Evolutionary conservation across 2,888 invertebrate species (phyloP), one percentile per base, ranked within the genome.

Genomic region (Taenaris catops): DNA sequence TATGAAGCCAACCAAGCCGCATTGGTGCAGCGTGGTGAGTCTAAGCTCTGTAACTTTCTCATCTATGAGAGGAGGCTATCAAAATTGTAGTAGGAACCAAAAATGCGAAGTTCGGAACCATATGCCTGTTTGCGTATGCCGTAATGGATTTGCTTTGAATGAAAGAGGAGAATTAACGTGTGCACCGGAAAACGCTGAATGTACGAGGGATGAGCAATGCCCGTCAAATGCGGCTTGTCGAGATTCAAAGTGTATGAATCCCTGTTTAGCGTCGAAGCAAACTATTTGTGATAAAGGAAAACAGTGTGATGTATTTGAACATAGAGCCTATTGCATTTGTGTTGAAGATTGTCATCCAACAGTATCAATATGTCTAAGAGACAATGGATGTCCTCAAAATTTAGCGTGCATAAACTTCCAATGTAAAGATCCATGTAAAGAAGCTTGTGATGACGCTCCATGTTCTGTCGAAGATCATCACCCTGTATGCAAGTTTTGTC

Each of bases 401-500:
- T 89, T 94, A 79, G 94, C 96, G 52, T 96, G 96, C 84, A 91
- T 92, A 73, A 94, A 94, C 75, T 96, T 94, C 80, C 92, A 94
- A 87, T 96, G 96, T 79, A 91, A 95, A 87, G 94, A 96, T 87
- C 96, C 96, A 53, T 96, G 96, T 87, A 90, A 90, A 73, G 92
- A 92, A 68, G 93, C 93, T 66, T 93, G 93, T 79, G 96, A 96
- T 86, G 93, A 94, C 62, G 93, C 95, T 55, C 96, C 96, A 63
- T 97, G 97, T 89, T 93, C 93, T 87, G 96, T 96, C 63, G 95
- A 96, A 91, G 95, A 96, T 84, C 97, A 97, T 89, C 95, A 94
- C 88, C 94, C 96, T 59, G 93, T 94, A 83, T 97, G 97, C 94
- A 95, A 96, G 92, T 96, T 95, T 91, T 97, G 97, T 90, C 96